Evolutionary conservation across 2,797 vertebrate genomes (phyloP).

Genomic region (Chloroceryle amazona): DNA sequence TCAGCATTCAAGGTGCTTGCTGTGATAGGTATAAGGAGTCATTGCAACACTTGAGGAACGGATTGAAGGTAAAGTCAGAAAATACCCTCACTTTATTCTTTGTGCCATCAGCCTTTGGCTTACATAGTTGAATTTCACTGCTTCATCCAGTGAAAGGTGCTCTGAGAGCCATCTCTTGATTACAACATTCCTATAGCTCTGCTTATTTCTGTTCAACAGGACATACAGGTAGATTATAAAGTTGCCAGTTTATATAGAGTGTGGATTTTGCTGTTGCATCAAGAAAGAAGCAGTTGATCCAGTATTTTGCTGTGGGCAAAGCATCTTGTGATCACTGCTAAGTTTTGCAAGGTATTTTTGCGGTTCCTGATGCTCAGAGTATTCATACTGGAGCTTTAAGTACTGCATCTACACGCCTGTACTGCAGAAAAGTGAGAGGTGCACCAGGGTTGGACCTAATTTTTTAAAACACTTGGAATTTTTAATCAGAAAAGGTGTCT

Average conservation of each 20-base stretch:
- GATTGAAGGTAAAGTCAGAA: neutral
- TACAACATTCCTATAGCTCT: neutral
- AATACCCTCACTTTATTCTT: neutral
- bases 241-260: neutral
- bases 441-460: neutral
- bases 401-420: accelerated
- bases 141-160: neutral
- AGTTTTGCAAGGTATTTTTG: neutral
- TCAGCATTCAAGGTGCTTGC: neutral
- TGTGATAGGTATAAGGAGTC: neutral
- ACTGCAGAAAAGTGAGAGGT: neutral
- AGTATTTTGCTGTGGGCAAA: neutral
- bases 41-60: neutral
- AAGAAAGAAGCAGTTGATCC: neutral
- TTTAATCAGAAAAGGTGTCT: neutral
- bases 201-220: neutral
- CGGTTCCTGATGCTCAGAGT: neutral
- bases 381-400: neutral
- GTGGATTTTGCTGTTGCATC: neutral
- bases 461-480: neutral
- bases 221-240: neutral
- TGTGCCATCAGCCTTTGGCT: neutral
- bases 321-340: accelerated
- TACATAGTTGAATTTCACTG: neutral
- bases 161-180: neutral